phyloP scores from a whole-genome alignment of 2,113 vertebrate species.

The Rhabdomys dilectus region DNA sequence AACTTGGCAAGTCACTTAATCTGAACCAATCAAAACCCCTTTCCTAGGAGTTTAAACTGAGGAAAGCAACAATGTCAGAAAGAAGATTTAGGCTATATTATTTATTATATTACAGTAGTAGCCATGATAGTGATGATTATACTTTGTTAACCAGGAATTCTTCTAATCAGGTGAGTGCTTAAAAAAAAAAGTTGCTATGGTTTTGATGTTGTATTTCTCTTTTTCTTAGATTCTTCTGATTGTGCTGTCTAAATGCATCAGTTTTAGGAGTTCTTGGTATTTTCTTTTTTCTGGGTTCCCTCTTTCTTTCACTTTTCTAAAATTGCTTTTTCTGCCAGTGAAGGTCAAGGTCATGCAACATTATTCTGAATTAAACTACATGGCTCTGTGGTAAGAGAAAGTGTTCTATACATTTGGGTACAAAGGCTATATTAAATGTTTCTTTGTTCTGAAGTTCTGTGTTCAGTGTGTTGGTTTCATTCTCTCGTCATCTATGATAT shows the following conservation, averaged over 20 bases:
- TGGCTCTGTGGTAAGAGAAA: neutral
- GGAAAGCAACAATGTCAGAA: neutral
- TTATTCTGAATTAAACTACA: neutral
- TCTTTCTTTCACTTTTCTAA: conserved; percentile 17
- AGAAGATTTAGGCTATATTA: neutral
- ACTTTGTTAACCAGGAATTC: neutral
- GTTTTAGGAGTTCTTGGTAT: neutral
- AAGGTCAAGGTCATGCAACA: neutral
- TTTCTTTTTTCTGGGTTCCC: neutral
- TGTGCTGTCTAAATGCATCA: neutral
- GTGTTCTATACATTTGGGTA: neutral
- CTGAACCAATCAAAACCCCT: neutral
- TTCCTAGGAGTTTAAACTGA: neutral
- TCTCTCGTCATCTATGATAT: neutral
- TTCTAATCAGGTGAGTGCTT: neutral
- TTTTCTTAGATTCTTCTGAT: neutral
- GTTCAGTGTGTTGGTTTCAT: neutral
- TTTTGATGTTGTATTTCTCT: neutral
- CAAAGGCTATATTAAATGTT: neutral
- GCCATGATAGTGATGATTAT: neutral
- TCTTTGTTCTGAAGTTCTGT: neutral
- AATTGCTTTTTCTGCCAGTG: neutral
- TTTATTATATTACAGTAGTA: neutral
- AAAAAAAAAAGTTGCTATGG: neutral
- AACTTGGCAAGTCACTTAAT: neutral